Evolutionary conservation across 1,140 invertebrate species (phyloP), one percentile per base, ranked within the genome.

Genomic region (Caerostris extrusa): DNA sequence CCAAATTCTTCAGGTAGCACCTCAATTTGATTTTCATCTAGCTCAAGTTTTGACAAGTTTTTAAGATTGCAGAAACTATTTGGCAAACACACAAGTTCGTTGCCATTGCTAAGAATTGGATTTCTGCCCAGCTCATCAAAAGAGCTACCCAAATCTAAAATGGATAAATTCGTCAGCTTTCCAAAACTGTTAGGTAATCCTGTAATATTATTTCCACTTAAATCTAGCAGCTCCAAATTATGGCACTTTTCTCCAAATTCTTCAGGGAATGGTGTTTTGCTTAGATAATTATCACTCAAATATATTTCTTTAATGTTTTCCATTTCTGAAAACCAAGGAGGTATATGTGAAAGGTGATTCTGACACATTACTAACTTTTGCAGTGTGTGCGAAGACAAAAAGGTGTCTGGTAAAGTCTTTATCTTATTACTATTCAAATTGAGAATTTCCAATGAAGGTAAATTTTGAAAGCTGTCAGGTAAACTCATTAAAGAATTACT

Each of bases 11-110:
- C 98, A 3, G 97, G 97, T 5, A 99, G 95, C 56, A 97, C 96
- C 95, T 98, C 97, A 53, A 99, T 96, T 91, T 97, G 97, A 95
- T 99, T 99, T 61, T 96, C 95, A 2, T 97, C 97, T 64, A 99
- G 95, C 95, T 98, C 98, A 91, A 98, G 96, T 96, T 98, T 98
- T 0, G 98, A 97, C 0, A 98, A 98, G 95, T 98, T 98, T 95
- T 98, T 97, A 95, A 99, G 64, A 55, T 88, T 12, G 34, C 61
- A 56, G 60, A 94, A 94, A 57, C 57, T 60, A 50, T 8, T 12
- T 17, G 94, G 94, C 12, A 94, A 64, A 57, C 14, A 57, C n/a
- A 12, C 58, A 55, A 94, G n/a, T 5, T 71, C 56, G 61, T 94
- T 94, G 2, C 94, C 94, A 92, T 92, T 92, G 6, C 53, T 10